Conservation (phyloP, 2,797 vertebrate species). For the Manis crassicaudata region DNA sequence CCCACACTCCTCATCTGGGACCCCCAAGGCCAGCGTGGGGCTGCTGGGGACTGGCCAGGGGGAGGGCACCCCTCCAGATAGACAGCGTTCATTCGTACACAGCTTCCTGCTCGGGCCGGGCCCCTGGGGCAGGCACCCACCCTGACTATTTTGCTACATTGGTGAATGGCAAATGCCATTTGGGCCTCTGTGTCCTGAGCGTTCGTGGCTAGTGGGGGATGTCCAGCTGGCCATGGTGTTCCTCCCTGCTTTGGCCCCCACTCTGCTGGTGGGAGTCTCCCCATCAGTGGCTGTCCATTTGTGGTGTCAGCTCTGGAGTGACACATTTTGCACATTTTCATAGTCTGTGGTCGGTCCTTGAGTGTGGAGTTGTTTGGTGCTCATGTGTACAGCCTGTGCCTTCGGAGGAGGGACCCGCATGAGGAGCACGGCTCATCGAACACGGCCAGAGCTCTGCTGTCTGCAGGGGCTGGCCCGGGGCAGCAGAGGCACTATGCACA, state of each 20-base stretch:
- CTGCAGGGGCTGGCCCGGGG: accelerated
- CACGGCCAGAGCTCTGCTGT: accelerated
- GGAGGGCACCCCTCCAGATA: background rate
- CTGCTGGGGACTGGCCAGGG: background rate
- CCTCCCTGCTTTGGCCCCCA: no score
- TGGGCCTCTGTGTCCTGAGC: no score
- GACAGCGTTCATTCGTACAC: accelerated
- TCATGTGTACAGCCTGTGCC: background rate
- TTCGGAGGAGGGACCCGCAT: accelerated
- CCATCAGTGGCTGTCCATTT: no score
- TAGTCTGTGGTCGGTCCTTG: background rate
- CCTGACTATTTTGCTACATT: background rate
- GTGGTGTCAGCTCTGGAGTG: no score
- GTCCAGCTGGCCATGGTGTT: no score
- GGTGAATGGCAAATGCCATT: background rate
- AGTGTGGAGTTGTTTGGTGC: accelerated
- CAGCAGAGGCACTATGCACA: accelerated
- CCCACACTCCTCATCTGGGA: background rate
- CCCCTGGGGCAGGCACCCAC: accelerated
- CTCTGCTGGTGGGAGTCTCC: no score
- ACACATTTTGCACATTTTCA: background rate
- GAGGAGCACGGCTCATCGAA: accelerated
- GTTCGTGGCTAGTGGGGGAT: no score
- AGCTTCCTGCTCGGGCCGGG: accelerated
- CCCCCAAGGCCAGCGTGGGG: no score